Evolutionary conservation across 1,140 invertebrate species (phyloP), one percentile per base, ranked within the genome.

Genomic region (Drosophila paulistorum): DNA sequence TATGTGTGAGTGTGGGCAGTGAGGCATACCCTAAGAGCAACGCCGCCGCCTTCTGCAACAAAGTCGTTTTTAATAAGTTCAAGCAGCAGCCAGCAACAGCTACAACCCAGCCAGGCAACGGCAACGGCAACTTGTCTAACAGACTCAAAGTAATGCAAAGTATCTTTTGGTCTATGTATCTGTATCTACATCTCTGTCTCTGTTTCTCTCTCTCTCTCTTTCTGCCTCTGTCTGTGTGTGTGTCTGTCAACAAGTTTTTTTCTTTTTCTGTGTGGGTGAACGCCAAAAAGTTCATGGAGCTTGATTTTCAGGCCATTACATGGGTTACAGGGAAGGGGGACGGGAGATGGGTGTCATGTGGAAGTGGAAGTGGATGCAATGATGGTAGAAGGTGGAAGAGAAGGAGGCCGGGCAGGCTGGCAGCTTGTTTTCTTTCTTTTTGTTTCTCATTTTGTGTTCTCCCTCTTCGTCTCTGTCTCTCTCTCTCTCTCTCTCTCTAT

Each of bases 251-350:
- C 78, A 65, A 80, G 68, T 67, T 14, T 59, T 42, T 70, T 7
- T 65, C 62, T 65, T 65, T 78, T 62, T 48, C 68, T 70, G 73
- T 80, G 78, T 62, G 62, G 61, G 81, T 74, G 64, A 71, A 66
- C 68, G 71, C 71, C 74, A 86, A 87, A 51, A 83, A 89, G 83
- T 87, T 87, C 83, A 86, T 86, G 78, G 75, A 87, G 83, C 83
- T 74, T 87, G 79, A 87, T 87, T 87, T 87, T 86, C 82, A 79
- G 82, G 72, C 82, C 82, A 82, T 86, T 86, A 86, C 83, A 86
- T 71, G 77, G 67, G 64, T 51, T 51, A 51, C 17, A 7, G 45
- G 14, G 45, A 51, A 23, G 17, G 45, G 9, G 14, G 7, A 6
- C 0, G 45, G 13, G 14, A 13, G 45, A 9, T 45, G 41, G 30